A percentile compares a stretch with the other conserved stretches of the same genome.
These are phyloP conservation scores for Carterocephalus palaemon DNA, from an alignment of 2,888 invertebrate genomes.

Conservation along the genomic window DNA sequence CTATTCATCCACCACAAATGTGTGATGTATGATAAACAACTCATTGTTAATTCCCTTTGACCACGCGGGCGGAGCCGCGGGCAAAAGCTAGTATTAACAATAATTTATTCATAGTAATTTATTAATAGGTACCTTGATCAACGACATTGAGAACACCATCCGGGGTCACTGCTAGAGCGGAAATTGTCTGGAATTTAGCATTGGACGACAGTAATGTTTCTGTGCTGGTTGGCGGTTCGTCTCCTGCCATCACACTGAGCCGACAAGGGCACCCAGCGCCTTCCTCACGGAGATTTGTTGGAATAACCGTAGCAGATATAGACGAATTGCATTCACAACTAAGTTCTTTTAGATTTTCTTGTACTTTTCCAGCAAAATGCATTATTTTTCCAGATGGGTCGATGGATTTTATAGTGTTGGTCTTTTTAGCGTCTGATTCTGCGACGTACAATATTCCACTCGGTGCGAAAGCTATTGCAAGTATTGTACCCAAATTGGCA, in stretches of 20 bases:
- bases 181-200: slow-evolving; percentile 92
- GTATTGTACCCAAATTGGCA: slow-evolving; percentile 88
- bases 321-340: slow-evolving; percentile 81
- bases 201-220: slow-evolving; percentile 93
- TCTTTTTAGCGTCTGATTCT: slow-evolving; percentile 92
- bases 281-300: slow-evolving; percentile 58
- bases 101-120: neutral
- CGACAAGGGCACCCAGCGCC: slow-evolving; percentile 70
- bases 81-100: too few relatives aligned
- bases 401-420: slow-evolving; percentile 90
- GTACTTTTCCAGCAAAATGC: slow-evolving; percentile 94
- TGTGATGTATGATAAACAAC: too few relatives aligned
- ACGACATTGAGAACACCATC: slow-evolving; percentile 97
- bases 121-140: slow-evolving; percentile 85
- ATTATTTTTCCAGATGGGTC: slow-evolving; percentile 94
- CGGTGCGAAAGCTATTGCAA: slow-evolving; percentile 93
- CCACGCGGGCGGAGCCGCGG: too few relatives aligned
- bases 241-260: slow-evolving; percentile 76
- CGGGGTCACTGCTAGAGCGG: slow-evolving; percentile 94
- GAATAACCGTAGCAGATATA: slow-evolving; percentile 74
- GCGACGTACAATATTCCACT: slow-evolving; percentile 95
- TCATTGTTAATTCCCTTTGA: too few relatives aligned
- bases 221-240: slow-evolving; percentile 86
- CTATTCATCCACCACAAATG: too few relatives aligned
- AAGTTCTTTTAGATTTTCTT: slow-evolving; percentile 77